Evolutionary conservation across 1,140 invertebrate genomes (phyloP), one percentile per base, ranked within the genome.

Genomic region (Philotrypesis tridentata): DNA sequence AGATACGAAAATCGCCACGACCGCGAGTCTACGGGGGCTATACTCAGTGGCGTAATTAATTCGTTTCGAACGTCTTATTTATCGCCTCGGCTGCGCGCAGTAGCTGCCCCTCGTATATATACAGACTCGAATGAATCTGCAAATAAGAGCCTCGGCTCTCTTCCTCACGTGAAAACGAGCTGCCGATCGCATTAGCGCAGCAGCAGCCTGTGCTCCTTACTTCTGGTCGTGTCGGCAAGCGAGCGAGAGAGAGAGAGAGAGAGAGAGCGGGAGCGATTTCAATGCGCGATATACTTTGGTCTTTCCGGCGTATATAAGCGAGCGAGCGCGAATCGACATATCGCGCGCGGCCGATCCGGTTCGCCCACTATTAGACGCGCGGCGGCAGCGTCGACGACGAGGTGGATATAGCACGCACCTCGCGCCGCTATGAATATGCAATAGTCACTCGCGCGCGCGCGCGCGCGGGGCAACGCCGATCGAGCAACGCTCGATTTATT

Each of bases 371-470:
- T n/a, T n/a, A 29, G 17, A 14, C 27, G 33, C 9, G 33, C 33
- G 33, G 4, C 33, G 43, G 21, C 14, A 83, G 33, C 33, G 33
- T 9, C 33, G 43, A 27, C 14, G 83, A 82, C 63, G 80, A 48
- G 48, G 21, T 55, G 48, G 48, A 55, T 55, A 55, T 55, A 55
- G 85, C 83, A 74, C 68, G 67, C 73, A 81, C 43, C 85, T 81
- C 83, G 60, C 71, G 31, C 79, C 74, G 77, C 71, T 87, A 88
- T 89, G 86, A 88, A 89, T 88, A 89, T 87, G 85, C 87, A 88
- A 88, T 85, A 86, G 87, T 87, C n/a, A n/a, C n/a, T n/a, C n/a
- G 23, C 31, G 43, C 68, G 65, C n/a, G n/a, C n/a, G n/a, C n/a
- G n/a, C n/a, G n/a, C n/a, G n/a, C n/a, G n/a, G n/a, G n/a, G n/a